Percentiles rank a stretch among this genome's conserved stretches.
Conservation (phyloP, 2,888 invertebrate species). For the Aricia artaxerxes region DNA sequence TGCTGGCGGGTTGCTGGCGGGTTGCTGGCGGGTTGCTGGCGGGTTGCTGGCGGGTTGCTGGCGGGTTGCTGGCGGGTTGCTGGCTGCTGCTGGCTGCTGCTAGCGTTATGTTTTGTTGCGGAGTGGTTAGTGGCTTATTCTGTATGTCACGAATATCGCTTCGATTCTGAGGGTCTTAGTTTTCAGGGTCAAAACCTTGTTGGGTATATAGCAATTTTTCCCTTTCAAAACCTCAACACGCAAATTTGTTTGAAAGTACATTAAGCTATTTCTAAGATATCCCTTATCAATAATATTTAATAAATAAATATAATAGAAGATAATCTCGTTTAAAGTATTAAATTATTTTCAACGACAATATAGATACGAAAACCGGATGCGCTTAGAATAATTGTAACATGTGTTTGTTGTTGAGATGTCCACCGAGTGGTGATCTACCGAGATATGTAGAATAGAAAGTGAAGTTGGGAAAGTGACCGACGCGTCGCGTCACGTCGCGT, state of each 20-base stretch:
- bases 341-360: background rate
- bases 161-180: too few species aligned
- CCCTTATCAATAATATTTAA: too few species aligned
- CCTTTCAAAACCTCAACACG: too few species aligned
- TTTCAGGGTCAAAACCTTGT: too few species aligned
- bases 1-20: background rate
- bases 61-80: background rate
- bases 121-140: too few species aligned
- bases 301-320: too few species aligned
- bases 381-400: background rate
- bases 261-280: too few species aligned
- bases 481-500: background rate
- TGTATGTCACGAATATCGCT: too few species aligned
- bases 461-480: background rate
- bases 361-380: background rate
- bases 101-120: background rate
- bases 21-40: background rate
- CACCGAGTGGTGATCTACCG: background rate
- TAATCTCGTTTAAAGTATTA: too few species aligned
- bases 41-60: background rate
- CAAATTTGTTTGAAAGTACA: too few species aligned
- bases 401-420: background rate
- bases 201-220: too few species aligned
- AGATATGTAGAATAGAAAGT: constrained; percentile 9
- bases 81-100: background rate